These are phyloP conservation scores for Scaptomyza polygonia DNA, from an alignment of 2,888 invertebrate species.

Conservation along the genomic window DNA sequence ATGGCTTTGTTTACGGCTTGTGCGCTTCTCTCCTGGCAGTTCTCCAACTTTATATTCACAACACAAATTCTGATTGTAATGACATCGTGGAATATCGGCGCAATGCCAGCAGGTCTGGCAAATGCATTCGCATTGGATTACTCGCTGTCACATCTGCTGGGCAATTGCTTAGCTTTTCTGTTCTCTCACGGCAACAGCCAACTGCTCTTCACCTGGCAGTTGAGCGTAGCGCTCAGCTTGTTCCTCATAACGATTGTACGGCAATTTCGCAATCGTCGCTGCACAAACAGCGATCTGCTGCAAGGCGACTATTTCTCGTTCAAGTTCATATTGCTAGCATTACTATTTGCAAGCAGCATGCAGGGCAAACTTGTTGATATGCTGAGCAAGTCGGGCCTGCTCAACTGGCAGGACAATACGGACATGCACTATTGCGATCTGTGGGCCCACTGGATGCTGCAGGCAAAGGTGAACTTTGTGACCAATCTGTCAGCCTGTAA, in stretches of 20 bases:
- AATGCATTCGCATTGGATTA: slow-evolving; percentile 82
- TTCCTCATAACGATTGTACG: slow-evolving; percentile 74
- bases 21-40: slow-evolving; percentile 88
- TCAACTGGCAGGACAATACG: slow-evolving; percentile 74
- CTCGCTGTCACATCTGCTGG: slow-evolving; percentile 81
- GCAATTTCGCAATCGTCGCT: slow-evolving; percentile 57
- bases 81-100: slow-evolving; percentile 87
- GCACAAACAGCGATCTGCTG: slow-evolving; percentile 38
- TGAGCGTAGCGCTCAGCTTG: slow-evolving; percentile 80
- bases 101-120: slow-evolving; percentile 85
- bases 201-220: slow-evolving; percentile 82
- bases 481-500: slow-evolving; percentile 82
- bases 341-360: slow-evolving; percentile 77
- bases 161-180: slow-evolving; percentile 79
- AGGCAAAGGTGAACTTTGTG: slow-evolving; percentile 80
- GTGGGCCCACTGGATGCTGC: slow-evolving; percentile 81
- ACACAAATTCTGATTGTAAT: slow-evolving; percentile 91
- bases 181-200: slow-evolving; percentile 82
- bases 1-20: slow-evolving; percentile 81
- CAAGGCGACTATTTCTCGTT: slow-evolving; percentile 68
- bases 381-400: slow-evolving; percentile 74
- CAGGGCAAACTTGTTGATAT: slow-evolving; percentile 80
- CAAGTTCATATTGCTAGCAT: slow-evolving; percentile 75
- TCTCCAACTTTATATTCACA: slow-evolving; percentile 92
- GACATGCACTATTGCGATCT: slow-evolving; percentile 79